These are phyloP conservation scores for Odobenus rosmarus DNA, from an alignment of 2,113 vertebrate genomes.

Conservation along the genomic window DNA sequence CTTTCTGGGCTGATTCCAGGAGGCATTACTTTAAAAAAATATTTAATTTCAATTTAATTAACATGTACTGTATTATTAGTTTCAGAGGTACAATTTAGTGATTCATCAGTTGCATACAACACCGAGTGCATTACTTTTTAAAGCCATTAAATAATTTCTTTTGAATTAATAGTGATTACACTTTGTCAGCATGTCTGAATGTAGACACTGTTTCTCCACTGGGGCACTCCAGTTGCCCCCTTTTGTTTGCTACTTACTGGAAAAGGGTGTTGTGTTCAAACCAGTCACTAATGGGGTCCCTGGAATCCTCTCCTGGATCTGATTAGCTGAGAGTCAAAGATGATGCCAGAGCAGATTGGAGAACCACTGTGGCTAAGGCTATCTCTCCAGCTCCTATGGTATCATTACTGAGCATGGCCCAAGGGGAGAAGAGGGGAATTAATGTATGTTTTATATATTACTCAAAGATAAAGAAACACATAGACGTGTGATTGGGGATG, in stretches of 20 bases:
- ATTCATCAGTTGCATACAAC: background rate
- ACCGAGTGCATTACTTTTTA: background rate
- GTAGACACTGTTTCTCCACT: background rate
- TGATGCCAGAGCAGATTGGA: background rate
- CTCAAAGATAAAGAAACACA: constrained; percentile 9
- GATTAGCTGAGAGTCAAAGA: background rate
- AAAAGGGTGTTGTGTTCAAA: background rate
- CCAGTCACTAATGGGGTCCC: accelerated
- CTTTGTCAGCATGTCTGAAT: background rate
- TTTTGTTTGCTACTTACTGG: background rate
- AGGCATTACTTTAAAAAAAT: background rate
- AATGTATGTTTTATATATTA: background rate
- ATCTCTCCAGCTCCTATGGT: background rate
- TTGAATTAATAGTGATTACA: background rate
- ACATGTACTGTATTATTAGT: background rate
- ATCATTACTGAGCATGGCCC: background rate
- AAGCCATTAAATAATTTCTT: background rate
- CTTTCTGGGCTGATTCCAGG: background rate
- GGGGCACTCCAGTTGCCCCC: background rate
- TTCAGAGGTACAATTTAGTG: background rate
- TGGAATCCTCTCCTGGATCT: background rate
- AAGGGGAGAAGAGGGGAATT: background rate
- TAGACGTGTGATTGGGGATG: background rate
- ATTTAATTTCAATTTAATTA: background rate
- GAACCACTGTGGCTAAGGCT: background rate